A percentile compares a stretch with the other conserved stretches of the same genome.
These are phyloP conservation scores for Echinometra lucunter DNA, from an alignment of 53 echinoderm and acorn worm genomes.

Conservation along the genomic window DNA sequence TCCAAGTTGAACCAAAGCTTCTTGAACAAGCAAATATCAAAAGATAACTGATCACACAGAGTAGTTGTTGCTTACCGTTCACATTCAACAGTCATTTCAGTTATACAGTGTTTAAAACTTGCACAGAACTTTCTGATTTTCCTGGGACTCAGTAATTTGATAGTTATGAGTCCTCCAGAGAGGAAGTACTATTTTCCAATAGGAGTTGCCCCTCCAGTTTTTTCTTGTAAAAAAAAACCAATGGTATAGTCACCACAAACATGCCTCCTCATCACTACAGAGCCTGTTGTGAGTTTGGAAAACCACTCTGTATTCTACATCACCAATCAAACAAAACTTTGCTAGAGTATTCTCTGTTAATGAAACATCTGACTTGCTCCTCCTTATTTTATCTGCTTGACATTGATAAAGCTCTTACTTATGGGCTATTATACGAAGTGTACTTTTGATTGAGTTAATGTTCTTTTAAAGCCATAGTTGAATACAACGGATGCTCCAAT, in stretches of 20 bases:
- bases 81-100: not conserved
- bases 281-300: no score
- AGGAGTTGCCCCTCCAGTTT: not conserved
- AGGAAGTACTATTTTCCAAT: not conserved
- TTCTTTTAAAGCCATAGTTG: no score
- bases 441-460: no score
- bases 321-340: no score
- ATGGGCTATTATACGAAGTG: no score
- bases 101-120: not conserved
- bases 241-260: not conserved
- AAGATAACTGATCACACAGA: not conserved
- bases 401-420: no score
- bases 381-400: no score
- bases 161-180: not conserved
- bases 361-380: no score
- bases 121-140: not conserved
- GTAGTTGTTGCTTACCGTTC: not conserved
- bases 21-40: not conserved
- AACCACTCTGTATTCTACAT: no score
- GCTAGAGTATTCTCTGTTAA: no score
- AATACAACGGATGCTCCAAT: no score
- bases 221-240: not conserved
- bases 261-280: no score
- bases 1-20: not conserved
- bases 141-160: not conserved